These are phyloP conservation scores for Ammodytes dubius DNA, from an alignment of 2,113 vertebrate genomes.

Conservation along the genomic window DNA sequence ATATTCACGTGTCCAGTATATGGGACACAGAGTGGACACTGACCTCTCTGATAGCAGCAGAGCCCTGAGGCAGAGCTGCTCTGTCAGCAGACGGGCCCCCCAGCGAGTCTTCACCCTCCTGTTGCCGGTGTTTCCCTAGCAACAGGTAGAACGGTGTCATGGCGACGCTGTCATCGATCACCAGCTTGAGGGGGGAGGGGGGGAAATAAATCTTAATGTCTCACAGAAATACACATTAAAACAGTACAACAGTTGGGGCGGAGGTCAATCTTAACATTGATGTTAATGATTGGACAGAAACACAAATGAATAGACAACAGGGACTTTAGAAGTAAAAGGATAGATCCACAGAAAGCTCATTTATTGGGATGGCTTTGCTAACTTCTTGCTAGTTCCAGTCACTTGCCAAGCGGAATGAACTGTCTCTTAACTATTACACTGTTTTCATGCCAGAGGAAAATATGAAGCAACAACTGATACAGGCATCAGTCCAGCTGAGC, in stretches of 20 bases:
- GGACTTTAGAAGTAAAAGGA: background rate
- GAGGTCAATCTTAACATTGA: background rate
- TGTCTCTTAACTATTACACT: no score
- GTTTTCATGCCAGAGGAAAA: background rate
- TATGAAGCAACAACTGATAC: background rate
- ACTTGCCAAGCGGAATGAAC: background rate
- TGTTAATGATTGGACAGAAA: background rate
- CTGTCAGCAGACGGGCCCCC: conserved; percentile 55
- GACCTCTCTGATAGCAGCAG: conserved; percentile 90
- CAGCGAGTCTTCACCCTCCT: conserved; percentile 48
- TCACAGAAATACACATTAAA: background rate
- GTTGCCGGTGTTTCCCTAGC: conserved; percentile 89
- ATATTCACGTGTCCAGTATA: background rate
- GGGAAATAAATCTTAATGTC: background rate
- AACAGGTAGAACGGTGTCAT: conserved; percentile 93
- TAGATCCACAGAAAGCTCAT: background rate
- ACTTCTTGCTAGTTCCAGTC: background rate
- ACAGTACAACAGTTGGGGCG: background rate
- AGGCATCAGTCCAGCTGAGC: background rate
- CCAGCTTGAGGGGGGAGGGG: conserved; percentile 78
- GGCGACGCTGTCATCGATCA: conserved; percentile 90
- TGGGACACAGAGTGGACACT: conserved; percentile 8
- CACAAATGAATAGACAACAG: background rate
- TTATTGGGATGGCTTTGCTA: background rate
- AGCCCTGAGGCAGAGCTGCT: conserved; percentile 79